A percentile compares a stretch with the other conserved stretches of the same genome.
These are phyloP conservation scores for Perithous albicinctus DNA, from an alignment of 2,888 invertebrate genomes.

Conservation along the genomic window DNA sequence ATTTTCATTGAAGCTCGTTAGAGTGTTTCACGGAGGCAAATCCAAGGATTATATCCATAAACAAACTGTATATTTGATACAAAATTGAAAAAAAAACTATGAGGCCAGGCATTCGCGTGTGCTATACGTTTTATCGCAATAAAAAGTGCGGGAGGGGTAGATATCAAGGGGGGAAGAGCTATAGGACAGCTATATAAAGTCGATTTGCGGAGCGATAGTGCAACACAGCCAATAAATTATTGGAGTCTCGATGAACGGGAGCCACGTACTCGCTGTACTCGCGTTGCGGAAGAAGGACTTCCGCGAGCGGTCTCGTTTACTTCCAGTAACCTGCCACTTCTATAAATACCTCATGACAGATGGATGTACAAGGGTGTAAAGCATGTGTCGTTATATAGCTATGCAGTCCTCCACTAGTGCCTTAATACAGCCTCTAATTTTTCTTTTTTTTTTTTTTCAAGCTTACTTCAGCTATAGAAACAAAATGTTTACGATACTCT, in stretches of 20 bases:
- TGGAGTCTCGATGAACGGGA: constrained; percentile 47
- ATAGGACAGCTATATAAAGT: constrained; percentile 10
- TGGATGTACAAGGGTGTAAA: constrained; percentile 63
- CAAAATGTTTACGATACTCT: constrained; percentile 53
- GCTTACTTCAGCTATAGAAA: constrained; percentile 46
- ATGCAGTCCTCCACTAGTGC: constrained; percentile 19
- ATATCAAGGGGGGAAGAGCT: not conserved
- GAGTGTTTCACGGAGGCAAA: not conserved
- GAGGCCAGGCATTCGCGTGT: not conserved
- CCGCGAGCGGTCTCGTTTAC: constrained; percentile 55
- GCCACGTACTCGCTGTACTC: constrained; percentile 24
- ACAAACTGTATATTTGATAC: constrained; percentile 38
- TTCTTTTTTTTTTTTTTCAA: too few species aligned
- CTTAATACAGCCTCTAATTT: not conserved
- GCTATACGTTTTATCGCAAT: constrained; percentile 39
- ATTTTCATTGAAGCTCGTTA: constrained; percentile 8
- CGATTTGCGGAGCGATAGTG: constrained; percentile 36
- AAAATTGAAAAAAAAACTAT: constrained; percentile 4
- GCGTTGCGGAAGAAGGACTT: constrained; percentile 60
- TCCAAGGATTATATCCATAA: constrained; percentile 28
- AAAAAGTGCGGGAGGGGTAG: constrained; percentile 3
- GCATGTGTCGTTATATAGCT: constrained; percentile 39
- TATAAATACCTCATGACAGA: constrained; percentile 65
- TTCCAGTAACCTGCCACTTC: constrained; percentile 63
- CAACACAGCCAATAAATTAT: constrained; percentile 58